Evolutionary conservation across 2,888 invertebrate species (phyloP).

Genomic region (Sesamia inferens): DNA sequence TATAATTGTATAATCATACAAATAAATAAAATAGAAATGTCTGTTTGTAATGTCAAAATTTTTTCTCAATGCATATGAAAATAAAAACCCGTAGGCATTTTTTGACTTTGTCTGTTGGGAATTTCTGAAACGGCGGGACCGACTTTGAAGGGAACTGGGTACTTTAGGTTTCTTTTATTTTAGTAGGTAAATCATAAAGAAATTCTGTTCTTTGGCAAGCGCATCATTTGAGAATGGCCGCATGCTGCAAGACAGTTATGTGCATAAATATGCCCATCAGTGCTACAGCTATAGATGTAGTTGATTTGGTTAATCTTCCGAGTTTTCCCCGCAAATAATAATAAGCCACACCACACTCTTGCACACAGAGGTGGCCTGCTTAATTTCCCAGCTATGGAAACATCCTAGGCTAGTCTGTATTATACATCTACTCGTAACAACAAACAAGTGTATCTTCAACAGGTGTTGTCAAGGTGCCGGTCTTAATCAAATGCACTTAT

Average conservation of each 20-base stretch:
- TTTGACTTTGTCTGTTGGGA: too few relatives aligned
- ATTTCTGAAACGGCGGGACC: too few relatives aligned
- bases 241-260: background rate
- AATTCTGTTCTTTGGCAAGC: background rate
- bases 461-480: slow-evolving; percentile 85
- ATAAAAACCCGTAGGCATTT: too few relatives aligned
- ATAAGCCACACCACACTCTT: background rate
- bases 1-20: background rate
- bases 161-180: background rate
- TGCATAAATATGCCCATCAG: background rate
- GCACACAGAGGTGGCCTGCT: background rate
- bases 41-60: too few relatives aligned
- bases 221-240: background rate
- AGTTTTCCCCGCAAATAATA: background rate
- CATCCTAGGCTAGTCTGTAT: background rate
- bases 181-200: background rate
- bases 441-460: slow-evolving; percentile 12
- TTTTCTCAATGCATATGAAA: too few relatives aligned
- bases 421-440: background rate
- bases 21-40: too few relatives aligned
- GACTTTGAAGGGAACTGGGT: too few relatives aligned
- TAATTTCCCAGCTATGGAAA: background rate
- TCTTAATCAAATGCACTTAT: slow-evolving; percentile 84
- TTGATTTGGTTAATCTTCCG: background rate
- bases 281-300: background rate